phyloP scores from a whole-genome alignment of 2,113 vertebrate species.

The Synchiropus splendidus region DNA sequence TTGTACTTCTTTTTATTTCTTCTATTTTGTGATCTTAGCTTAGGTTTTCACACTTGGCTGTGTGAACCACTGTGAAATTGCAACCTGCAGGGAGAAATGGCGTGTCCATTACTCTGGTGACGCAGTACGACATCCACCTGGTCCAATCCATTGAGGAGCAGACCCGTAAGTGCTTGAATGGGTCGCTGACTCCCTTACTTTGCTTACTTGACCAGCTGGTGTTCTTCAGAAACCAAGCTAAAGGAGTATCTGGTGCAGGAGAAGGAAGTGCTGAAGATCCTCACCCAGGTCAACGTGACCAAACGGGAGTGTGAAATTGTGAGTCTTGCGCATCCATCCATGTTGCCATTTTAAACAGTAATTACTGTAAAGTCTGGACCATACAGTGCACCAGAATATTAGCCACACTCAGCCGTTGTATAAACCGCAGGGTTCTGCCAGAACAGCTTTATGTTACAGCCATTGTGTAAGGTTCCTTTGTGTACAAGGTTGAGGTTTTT shows the following conservation, averaged over 20 bases:
- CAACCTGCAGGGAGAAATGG: slow-evolving; percentile 80
- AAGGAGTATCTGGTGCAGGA: slow-evolving; percentile 76
- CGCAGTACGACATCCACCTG: slow-evolving; percentile 94
- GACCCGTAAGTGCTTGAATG: slow-evolving; percentile 72
- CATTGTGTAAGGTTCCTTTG: background rate
- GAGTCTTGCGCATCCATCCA: slow-evolving; percentile 9
- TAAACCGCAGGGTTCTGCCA: too few relatives aligned
- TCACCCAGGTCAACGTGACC: slow-evolving; percentile 91
- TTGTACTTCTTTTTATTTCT: too few relatives aligned
- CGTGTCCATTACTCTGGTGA: slow-evolving; percentile 85
- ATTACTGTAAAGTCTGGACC: too few relatives aligned
- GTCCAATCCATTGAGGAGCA: slow-evolving; percentile 82
- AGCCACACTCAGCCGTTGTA: too few relatives aligned
- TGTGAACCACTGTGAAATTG: too few relatives aligned
- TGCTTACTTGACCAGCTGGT: too few relatives aligned
- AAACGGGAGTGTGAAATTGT: slow-evolving; percentile 76
- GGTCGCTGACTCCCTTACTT: too few relatives aligned
- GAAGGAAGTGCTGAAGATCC: slow-evolving; percentile 74
- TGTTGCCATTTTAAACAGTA: too few relatives aligned
- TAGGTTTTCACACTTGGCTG: too few relatives aligned
- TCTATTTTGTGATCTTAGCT: too few relatives aligned
- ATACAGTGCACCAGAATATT: too few relatives aligned
- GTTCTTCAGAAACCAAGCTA: slow-evolving; percentile 73
- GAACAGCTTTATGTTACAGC: too few relatives aligned
- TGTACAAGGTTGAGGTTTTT: background rate